Base-by-base conservation (phyloP, 2,797 vertebrate genomes). In the Hoplostethus atlanticus region DNA sequence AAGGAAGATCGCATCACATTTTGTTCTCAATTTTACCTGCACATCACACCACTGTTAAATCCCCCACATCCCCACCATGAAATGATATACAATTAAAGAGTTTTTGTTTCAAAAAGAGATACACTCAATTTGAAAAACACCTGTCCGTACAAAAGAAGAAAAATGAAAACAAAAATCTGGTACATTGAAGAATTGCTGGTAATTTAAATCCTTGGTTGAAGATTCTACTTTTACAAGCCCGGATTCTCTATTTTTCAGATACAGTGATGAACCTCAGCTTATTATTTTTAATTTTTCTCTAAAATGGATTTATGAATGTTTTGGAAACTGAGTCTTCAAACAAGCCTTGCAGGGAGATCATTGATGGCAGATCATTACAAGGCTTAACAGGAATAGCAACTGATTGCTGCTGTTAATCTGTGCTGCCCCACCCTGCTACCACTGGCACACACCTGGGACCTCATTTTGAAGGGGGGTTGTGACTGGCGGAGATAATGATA, bases 391-490 rank as follows among this genome's bases (percentile, higher is more conserved):
- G 6, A 42, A 21, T 6, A 53, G 2, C 55, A 15, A 5, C 62
- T 47, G 74, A 57, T 72, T 61, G 2, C 76, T 79, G 79, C 55
- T 0, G 40, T 55, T 0, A 28, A 13, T 68, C 28, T 47, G 64
- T 21, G 46, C 67, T 50, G 73, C 7, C 46, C 71, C 40, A 6
- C 5, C 17, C 21, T 15, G 52, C 72, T 66, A 77, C 6, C 52
- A 4, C 21, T 6, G 55, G 68, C 17, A 54, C 63, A 42, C 80
- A 76, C 50, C 78, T 65, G 67, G 67, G 52, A 60, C 67, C 64
- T 79, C 63, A 55, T 51, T 47, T 2, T 57, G 58, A 62, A 7
- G 0, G 55, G 11, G 64, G 69, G 62, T 44, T 67, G 76, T 30
- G 48, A 64, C 64, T n/a, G 58, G 1, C 61, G 63, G 59, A 58